A percentile compares a stretch with the other conserved stretches of the same genome.
Conservation (phyloP, 2,888 invertebrate species). For the Meteorus colon region DNA sequence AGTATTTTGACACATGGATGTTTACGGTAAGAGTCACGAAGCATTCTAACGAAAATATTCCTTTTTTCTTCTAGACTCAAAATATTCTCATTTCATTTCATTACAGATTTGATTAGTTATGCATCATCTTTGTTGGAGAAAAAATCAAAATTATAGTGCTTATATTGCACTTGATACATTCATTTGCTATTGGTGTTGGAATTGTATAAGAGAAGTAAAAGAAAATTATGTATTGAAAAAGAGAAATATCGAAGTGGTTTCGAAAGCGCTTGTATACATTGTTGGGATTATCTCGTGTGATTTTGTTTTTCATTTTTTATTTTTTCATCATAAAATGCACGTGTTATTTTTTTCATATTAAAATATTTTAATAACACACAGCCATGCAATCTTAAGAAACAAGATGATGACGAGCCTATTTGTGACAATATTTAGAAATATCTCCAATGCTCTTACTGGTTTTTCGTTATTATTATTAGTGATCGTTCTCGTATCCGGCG, state of each 20-base stretch:
- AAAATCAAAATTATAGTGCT: neutral
- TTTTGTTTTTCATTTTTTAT: neutral
- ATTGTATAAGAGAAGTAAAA: neutral
- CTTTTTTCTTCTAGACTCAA: neutral
- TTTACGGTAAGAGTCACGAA: constrained; percentile 10
- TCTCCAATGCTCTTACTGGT: neutral
- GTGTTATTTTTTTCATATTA: constrained; percentile 37
- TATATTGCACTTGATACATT: neutral
- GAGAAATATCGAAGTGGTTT: neutral
- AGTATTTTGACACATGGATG: neutral
- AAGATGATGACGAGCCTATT: constrained; percentile 30
- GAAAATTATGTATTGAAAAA: constrained; percentile 1
- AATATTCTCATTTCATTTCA: neutral
- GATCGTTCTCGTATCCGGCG: constrained; percentile 29
- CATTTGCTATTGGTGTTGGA: neutral
- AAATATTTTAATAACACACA: constrained; percentile 37
- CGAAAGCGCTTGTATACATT: neutral
- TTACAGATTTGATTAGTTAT: neutral
- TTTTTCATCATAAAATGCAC: constrained; percentile 28
- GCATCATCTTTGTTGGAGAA: neutral
- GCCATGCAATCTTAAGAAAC: constrained; percentile 36
- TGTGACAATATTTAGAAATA: constrained; percentile 30
- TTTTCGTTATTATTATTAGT: constrained; percentile 15
- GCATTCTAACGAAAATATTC: constrained; percentile 14
- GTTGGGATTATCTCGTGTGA: neutral